Evolutionary conservation across 2,888 invertebrate genomes (phyloP).

Genomic region (Clusia tigrina): DNA sequence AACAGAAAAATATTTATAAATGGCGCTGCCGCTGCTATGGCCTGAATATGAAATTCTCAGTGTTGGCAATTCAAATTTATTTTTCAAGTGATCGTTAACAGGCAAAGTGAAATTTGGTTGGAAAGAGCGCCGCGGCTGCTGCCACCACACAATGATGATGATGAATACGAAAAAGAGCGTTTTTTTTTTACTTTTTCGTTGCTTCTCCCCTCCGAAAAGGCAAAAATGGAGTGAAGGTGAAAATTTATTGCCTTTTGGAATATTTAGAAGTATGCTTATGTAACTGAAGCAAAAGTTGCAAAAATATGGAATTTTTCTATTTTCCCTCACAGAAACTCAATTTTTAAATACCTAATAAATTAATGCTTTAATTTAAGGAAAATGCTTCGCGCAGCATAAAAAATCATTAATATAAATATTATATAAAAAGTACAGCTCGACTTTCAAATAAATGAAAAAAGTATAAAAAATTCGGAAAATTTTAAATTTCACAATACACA

Average conservation of each 20-base stretch:
- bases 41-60: not conserved
- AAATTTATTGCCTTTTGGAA: not conserved
- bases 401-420: not conserved
- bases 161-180: no score
- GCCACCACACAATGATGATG: no score
- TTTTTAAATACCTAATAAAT: no score
- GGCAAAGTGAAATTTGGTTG: not conserved
- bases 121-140: no score
- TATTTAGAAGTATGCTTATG: not conserved
- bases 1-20: not conserved
- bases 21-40: not conserved
- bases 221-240: not conserved
- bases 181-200: no score
- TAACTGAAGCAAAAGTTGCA: not conserved
- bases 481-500: slow-evolving; percentile 27
- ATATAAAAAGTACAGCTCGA: slow-evolving; percentile 14
- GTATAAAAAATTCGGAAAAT: not conserved
- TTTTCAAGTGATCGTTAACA: not conserved
- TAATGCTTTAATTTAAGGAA: no score
- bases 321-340: no score
- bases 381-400: not conserved
- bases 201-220: no score
- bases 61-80: not conserved
- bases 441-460: not conserved
- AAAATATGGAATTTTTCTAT: no score